Evolutionary conservation across 2,888 invertebrate genomes (phyloP).

Genomic region (Papilio demoleus): DNA sequence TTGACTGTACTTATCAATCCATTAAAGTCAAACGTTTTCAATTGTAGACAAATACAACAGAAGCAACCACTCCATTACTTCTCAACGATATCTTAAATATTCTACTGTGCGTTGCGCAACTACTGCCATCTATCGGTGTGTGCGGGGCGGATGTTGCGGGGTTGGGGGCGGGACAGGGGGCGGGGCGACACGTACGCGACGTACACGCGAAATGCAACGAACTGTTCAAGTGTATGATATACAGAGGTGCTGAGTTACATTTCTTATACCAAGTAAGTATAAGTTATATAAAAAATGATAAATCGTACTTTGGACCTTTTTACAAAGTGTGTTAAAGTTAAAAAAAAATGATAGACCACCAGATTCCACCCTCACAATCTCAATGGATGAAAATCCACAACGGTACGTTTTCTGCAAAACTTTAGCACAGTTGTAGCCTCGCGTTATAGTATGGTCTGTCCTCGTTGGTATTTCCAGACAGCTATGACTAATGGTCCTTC

Average conservation of each 20-base stretch:
- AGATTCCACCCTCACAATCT: too few relatives aligned
- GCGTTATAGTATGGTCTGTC: too few relatives aligned
- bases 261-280: conserved; percentile 87
- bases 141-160: conserved; percentile 85
- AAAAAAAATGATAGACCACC: too few relatives aligned
- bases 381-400: too few relatives aligned
- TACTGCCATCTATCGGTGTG: conserved; percentile 87
- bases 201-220: conserved; percentile 93
- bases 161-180: conserved; percentile 81
- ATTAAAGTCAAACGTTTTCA: neutral
- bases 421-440: too few relatives aligned
- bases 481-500: too few relatives aligned
- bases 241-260: conserved; percentile 90
- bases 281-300: neutral
- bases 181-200: conserved; percentile 87
- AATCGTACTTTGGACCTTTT: too few relatives aligned
- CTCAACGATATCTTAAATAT: conserved; percentile 90
- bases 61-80: conserved; percentile 79
- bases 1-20: too few relatives aligned
- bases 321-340: too few relatives aligned
- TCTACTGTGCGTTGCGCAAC: conserved; percentile 88
- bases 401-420: too few relatives aligned
- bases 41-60: conserved; percentile 86
- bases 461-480: too few relatives aligned
- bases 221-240: conserved; percentile 88